phyloP scores from a whole-genome alignment of 2,113 vertebrate species.

The Tachysurus fulvidraco region DNA sequence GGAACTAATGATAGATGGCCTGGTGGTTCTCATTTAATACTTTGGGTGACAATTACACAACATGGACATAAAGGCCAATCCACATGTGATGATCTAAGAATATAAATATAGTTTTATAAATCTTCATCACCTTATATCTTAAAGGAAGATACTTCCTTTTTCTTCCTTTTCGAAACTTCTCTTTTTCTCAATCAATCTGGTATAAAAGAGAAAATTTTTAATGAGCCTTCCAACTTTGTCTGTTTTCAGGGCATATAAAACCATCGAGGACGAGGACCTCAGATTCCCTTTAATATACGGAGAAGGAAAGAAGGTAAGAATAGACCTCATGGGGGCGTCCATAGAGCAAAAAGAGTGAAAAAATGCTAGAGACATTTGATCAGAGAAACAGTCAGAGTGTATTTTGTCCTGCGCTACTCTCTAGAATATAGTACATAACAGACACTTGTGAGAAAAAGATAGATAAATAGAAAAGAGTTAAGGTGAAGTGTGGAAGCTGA shows the following conservation, averaged over 20 bases:
- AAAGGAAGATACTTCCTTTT: too few relatives aligned
- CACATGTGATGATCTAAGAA: background rate
- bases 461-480: background rate
- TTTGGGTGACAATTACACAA: background rate
- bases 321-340: background rate
- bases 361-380: background rate
- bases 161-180: too few relatives aligned
- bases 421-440: background rate
- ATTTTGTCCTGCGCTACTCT: background rate
- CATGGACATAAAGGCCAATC: background rate
- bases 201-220: background rate
- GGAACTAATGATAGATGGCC: background rate
- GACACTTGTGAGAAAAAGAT: background rate
- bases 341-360: background rate
- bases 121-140: background rate
- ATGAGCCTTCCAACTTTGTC: constrained; percentile 8
- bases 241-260: constrained; percentile 76
- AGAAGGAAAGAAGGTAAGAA: constrained; percentile 87
- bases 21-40: background rate
- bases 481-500: background rate
- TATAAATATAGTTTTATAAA: background rate
- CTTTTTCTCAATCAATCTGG: background rate
- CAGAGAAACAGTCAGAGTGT: background rate
- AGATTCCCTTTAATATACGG: constrained; percentile 60
- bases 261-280: constrained; percentile 78